Base-by-base conservation (phyloP, 2,797 vertebrate genomes). In the Nothura maculosa region DNA sequence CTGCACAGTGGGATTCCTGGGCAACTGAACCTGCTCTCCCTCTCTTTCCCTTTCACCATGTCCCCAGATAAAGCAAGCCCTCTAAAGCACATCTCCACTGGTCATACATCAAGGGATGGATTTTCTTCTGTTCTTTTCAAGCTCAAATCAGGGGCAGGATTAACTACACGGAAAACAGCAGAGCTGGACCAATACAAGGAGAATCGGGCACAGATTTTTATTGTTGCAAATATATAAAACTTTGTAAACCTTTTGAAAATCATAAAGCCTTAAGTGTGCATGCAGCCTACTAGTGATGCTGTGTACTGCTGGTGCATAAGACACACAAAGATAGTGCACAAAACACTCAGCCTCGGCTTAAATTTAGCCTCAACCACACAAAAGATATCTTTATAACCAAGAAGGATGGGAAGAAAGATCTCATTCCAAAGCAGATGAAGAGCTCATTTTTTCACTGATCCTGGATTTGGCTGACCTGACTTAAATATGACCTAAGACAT, bases 401-500 rank as follows among this genome's bases (percentile, higher is more conserved):
- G 87, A 94, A 94, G 81, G 92, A 93, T 92, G 92, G 80, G 92
- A 96, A 95, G 92, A 93, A 92, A 84, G 38, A 86, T 78, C 81
- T 94, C 94, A 93, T 95, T 95, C 74, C 92, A 96, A 89, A 90
- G 43, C 81, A 94, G 78, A 94, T 54, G 90, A 96, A 94, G 88
- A 91, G 76, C 72, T 95, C 68, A 87, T 96, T 94, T 95, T 96
- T 95, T 90, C 85, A 92, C 95, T 90, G 87, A 95, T 95, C 68
- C 85, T 96, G 79, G 63, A 87, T 96, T 96, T 97, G 96, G 92
- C 91, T 94, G 95, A 93, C 87, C 85, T 92, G 67, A 93, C 80
- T 95, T 84, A 94, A 96, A 94, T 95, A 83, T 95, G 96, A 96
- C 94, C 91, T 85, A 85, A 96, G 93, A 92, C 81, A 95, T 95